Conservation (phyloP, 2,113 vertebrate species). For the Rhadina sibilatrix region DNA sequence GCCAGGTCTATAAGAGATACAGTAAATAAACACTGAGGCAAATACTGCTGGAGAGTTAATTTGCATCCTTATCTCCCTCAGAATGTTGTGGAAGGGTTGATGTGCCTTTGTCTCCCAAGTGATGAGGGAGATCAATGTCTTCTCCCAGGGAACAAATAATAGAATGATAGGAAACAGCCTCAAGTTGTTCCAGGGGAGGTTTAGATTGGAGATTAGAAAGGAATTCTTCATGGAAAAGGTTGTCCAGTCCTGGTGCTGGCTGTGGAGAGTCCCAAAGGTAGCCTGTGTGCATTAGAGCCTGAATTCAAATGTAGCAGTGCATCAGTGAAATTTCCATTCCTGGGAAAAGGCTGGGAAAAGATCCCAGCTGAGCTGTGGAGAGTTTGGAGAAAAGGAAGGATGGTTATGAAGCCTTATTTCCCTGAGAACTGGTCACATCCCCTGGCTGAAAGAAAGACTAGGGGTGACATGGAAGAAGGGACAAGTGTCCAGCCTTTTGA, state of each 20-base stretch:
- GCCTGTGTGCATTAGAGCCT: rapidly evolving
- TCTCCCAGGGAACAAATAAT: background rate
- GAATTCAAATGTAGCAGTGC: background rate
- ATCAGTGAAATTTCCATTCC: background rate
- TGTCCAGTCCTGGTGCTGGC: background rate
- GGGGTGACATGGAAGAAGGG: background rate
- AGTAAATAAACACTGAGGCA: background rate
- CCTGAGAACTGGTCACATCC: background rate
- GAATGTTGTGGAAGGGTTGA: background rate
- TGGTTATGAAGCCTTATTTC: background rate
- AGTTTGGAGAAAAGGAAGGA: background rate
- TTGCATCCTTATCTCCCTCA: background rate
- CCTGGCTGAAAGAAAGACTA: background rate
- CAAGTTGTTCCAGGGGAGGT: background rate
- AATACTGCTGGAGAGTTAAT: background rate
- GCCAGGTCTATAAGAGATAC: background rate
- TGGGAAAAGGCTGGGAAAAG: background rate
- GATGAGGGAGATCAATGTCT: background rate
- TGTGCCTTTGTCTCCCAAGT: background rate
- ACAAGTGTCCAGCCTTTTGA: background rate
- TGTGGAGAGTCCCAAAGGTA: background rate
- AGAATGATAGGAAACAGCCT: background rate
- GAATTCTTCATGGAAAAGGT: background rate
- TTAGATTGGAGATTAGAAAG: background rate
- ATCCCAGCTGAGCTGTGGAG: background rate